phyloP scores from a whole-genome alignment of 2,113 vertebrate genomes.

The Saguinus imperator region DNA sequence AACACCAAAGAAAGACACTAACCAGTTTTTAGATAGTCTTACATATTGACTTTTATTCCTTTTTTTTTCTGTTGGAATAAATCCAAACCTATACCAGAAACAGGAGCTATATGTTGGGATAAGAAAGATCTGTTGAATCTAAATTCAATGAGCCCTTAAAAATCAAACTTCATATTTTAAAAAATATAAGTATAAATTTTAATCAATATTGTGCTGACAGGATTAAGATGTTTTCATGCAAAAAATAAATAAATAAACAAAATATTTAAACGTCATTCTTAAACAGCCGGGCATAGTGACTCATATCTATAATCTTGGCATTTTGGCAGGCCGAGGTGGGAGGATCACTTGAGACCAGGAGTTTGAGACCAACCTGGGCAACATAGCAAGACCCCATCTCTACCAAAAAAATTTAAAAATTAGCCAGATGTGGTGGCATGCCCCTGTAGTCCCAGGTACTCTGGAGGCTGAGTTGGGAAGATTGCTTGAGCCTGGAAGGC shows the following conservation, averaged over 20 bases:
- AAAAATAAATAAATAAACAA: not conserved
- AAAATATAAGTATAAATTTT: not conserved
- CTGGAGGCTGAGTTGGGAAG: too few species aligned
- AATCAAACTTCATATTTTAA: not conserved
- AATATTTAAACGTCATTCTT: not conserved
- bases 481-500: too few species aligned
- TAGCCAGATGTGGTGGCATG: too few species aligned
- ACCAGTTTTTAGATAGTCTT: not conserved
- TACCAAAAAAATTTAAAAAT: too few species aligned
- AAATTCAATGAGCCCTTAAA: not conserved
- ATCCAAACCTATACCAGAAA: not conserved
- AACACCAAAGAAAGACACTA: not conserved
- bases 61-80: not conserved
- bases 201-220: accelerated
- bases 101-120: not conserved
- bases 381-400: too few species aligned
- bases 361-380: too few species aligned
- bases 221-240: not conserved
- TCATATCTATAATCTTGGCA: too few species aligned
- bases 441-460: too few species aligned
- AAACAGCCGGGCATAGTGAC: not conserved
- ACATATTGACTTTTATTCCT: not conserved
- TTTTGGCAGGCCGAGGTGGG: too few species aligned
- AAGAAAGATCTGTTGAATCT: not conserved
- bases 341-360: too few species aligned